These are phyloP conservation scores for Galerucella calmariensis DNA, from an alignment of 2,888 invertebrate species.

Conservation along the genomic window DNA sequence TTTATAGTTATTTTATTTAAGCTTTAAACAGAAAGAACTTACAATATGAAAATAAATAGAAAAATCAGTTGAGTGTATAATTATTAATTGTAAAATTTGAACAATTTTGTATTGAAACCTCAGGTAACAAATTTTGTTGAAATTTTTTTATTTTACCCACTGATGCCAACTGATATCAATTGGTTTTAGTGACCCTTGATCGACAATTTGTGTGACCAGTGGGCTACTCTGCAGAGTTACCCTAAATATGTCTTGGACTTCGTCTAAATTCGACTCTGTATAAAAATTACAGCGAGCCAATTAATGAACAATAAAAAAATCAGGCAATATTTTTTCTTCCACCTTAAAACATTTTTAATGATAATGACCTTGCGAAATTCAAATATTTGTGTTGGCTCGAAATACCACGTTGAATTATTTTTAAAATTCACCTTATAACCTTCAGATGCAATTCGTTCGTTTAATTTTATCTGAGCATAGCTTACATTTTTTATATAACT, in stretches of 20 bases:
- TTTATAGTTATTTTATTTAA: too few species aligned
- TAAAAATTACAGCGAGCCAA: constrained; percentile 17
- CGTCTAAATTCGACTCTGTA: not conserved
- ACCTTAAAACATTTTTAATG: constrained; percentile 26
- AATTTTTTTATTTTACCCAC: too few species aligned
- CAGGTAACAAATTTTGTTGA: too few species aligned
- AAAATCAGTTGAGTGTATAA: too few species aligned
- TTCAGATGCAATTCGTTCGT: constrained; percentile 19
- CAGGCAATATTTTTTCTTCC: constrained; percentile 20
- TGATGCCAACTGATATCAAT: too few species aligned
- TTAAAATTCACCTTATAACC: constrained; percentile 36
- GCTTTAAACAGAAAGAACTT: too few species aligned
- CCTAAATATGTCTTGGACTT: not conserved
- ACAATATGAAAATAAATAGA: too few species aligned
- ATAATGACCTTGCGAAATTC: constrained; percentile 39
- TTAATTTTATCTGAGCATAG: not conserved
- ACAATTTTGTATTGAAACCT: too few species aligned
- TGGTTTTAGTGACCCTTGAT: too few species aligned
- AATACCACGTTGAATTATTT: constrained; percentile 33
- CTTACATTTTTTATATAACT: not conserved
- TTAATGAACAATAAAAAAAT: constrained; percentile 25
- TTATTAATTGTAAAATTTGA: too few species aligned
- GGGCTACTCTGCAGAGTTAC: too few species aligned
- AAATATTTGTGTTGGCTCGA: constrained; percentile 41
- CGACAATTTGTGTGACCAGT: too few species aligned